Conservation (phyloP, 1,140 invertebrate genomes). For the Eumeta japonica region DNA sequence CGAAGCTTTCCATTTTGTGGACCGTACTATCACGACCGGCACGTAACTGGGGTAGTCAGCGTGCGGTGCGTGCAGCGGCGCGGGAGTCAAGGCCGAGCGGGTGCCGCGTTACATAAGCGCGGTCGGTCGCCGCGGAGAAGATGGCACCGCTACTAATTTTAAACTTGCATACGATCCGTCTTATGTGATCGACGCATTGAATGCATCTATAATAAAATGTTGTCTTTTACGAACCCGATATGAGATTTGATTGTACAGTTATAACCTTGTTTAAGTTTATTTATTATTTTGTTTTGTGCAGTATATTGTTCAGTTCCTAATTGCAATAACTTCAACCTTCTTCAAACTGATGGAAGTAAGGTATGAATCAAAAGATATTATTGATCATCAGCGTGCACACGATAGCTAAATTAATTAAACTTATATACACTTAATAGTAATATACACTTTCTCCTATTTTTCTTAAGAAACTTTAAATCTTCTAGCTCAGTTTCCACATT, state of each 20-base stretch:
- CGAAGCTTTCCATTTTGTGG: neutral
- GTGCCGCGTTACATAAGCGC: constrained; percentile 45
- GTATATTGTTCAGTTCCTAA: too few relatives aligned
- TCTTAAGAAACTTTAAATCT: too few relatives aligned
- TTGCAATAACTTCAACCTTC: too few relatives aligned
- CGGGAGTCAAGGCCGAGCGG: constrained; percentile 54
- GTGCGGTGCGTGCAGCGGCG: constrained; percentile 30
- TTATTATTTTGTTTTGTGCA: too few relatives aligned
- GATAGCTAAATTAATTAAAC: too few relatives aligned
- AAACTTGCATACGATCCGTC: neutral
- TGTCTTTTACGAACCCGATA: neutral
- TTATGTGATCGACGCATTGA: neutral
- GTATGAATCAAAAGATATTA: too few relatives aligned
- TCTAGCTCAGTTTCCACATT: too few relatives aligned
- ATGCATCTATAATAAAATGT: neutral
- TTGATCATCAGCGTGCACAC: too few relatives aligned
- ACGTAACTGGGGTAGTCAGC: neutral
- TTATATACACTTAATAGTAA: too few relatives aligned
- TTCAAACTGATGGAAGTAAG: too few relatives aligned
- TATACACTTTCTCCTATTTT: too few relatives aligned
- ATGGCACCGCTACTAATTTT: constrained; percentile 16
- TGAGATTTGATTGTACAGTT: neutral
- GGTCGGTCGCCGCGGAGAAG: constrained; percentile 30
- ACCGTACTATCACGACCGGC: neutral
- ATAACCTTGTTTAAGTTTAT: too few relatives aligned